phyloP scores from a whole-genome alignment of 1,140 invertebrate species.

The Pteromalus puparum region DNA sequence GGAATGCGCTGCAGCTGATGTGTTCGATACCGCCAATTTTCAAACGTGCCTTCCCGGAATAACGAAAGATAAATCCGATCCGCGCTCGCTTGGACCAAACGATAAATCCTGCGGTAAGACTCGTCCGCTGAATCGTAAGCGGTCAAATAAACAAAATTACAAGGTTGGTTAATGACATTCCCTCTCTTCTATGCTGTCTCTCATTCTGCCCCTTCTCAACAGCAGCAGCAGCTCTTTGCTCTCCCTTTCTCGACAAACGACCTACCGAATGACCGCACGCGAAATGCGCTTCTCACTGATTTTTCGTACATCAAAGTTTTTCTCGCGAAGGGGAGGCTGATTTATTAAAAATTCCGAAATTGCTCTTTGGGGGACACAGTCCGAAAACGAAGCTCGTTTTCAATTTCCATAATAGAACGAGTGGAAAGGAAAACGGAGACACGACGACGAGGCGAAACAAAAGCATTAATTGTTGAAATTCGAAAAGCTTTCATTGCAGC shows the following conservation, averaged over 20 bases:
- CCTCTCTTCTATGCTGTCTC: conserved; percentile 49
- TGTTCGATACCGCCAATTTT: conserved; percentile 34
- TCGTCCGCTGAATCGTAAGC: conserved; percentile 68
- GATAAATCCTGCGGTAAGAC: conserved; percentile 71
- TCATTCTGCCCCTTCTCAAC: not conserved
- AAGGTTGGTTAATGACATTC: conserved; percentile 73
- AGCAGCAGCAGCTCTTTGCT: conserved; percentile 23
- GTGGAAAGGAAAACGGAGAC: not conserved
- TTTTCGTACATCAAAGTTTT: conserved; percentile 41
- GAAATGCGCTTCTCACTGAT: conserved; percentile 39
- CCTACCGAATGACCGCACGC: conserved; percentile 30
- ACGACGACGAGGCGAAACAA: not conserved
- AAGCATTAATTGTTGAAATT: conserved; percentile 52
- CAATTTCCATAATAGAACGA: conserved; percentile 7
- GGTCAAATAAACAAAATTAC: conserved; percentile 75
- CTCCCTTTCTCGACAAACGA: conserved; percentile 18
- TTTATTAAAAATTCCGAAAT: conserved; percentile 1
- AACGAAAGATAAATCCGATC: conserved; percentile 44
- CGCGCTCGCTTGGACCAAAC: conserved; percentile 60
- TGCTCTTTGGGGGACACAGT: not conserved
- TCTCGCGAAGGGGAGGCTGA: not conserved
- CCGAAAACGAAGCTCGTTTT: conserved; percentile 1
- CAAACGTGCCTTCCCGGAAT: conserved; percentile 32
- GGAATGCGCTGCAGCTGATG: not conserved
- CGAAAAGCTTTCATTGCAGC: conserved; percentile 43